Evolutionary conservation across 2,113 vertebrate genomes (phyloP).

Genomic region (Gadus macrocephalus): DNA sequence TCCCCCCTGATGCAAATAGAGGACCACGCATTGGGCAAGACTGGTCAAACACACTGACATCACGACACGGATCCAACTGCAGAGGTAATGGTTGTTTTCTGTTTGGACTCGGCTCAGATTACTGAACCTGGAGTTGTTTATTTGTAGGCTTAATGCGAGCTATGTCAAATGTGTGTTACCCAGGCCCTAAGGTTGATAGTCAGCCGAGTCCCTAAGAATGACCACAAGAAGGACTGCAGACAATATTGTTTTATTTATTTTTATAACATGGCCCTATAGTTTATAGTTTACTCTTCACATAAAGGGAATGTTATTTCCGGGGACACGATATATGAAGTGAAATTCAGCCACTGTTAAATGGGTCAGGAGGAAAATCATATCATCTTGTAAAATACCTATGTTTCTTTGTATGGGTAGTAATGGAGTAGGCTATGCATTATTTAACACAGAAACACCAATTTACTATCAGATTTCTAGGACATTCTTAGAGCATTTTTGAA

Average conservation of each 20-base stretch:
- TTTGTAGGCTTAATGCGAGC: too few relatives aligned
- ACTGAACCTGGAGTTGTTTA: not conserved
- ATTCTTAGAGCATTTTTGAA: conserved; percentile 17
- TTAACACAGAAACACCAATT: conserved; percentile 38
- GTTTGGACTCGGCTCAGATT: not conserved
- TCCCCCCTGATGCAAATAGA: conserved; percentile 69
- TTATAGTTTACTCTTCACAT: conserved; percentile 37
- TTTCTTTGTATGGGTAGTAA: conserved; percentile 30
- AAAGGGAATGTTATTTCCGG: conserved; percentile 17
- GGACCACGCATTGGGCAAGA: conserved; percentile 35
- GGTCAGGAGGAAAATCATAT: conserved; percentile 31
- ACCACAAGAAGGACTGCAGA: not conserved
- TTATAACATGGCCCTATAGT: not conserved
- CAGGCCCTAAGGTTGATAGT: not conserved
- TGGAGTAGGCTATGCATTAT: conserved; percentile 22
- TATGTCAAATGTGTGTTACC: too few relatives aligned
- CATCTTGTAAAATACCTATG: conserved; percentile 10
- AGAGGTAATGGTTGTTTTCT: conserved; percentile 8
- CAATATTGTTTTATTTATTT: not conserved
- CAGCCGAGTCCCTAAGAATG: not conserved
- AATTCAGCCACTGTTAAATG: conserved; percentile 30
- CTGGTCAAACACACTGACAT: conserved; percentile 47
- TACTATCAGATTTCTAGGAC: conserved; percentile 34
- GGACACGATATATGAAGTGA: conserved; percentile 39
- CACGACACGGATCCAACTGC: conserved; percentile 47